Evolutionary conservation across 2,888 invertebrate species (phyloP).

Genomic region (Deilephila porcellus): DNA sequence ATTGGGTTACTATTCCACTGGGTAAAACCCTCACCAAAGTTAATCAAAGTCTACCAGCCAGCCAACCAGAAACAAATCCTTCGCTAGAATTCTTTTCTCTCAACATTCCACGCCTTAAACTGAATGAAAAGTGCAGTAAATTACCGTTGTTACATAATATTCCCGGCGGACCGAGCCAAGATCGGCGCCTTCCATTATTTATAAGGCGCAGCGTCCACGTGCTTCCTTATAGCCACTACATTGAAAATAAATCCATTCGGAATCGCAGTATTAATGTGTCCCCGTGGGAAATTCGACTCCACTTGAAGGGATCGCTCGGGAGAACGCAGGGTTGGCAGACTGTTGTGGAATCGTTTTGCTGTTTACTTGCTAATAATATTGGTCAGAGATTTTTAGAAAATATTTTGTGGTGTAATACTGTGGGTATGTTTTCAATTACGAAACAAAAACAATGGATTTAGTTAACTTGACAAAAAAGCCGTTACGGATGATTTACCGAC

Average conservation of each 20-base stretch:
- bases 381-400: neutral
- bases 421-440: too few species aligned
- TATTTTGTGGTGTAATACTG: neutral
- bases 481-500: too few species aligned
- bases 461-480: too few species aligned
- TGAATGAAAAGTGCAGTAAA: neutral
- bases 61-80: too few species aligned
- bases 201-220: slow-evolving; percentile 19
- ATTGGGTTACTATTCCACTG: too few species aligned
- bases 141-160: neutral
- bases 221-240: slow-evolving; percentile 33
- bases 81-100: too few species aligned
- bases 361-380: neutral
- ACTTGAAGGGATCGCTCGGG: slow-evolving; percentile 17
- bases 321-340: neutral
- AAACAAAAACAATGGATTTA: too few species aligned
- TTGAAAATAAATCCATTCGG: slow-evolving; percentile 52
- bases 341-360: neutral
- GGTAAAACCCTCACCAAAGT: too few species aligned
- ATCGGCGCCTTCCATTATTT: slow-evolving; percentile 25
- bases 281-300: slow-evolving; percentile 53
- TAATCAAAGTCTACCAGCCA: too few species aligned
- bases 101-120: too few species aligned
- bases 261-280: slow-evolving; percentile 47
- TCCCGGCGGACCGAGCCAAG: too few species aligned